These are phyloP conservation scores for Spodoptera picta DNA, from an alignment of 2,888 invertebrate genomes.

Conservation along the genomic window DNA sequence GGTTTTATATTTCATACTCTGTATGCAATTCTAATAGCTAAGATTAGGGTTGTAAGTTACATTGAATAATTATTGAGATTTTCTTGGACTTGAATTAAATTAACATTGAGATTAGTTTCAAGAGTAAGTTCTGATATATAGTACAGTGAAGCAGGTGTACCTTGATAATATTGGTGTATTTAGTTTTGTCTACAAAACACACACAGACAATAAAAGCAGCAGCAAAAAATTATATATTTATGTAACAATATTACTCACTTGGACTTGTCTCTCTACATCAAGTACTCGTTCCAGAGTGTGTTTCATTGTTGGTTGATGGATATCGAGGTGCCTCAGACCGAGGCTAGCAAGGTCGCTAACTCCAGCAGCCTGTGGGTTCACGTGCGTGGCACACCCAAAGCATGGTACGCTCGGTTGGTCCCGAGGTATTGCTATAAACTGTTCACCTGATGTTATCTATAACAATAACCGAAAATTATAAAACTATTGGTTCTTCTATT, in stretches of 20 bases:
- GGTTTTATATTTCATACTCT: no score
- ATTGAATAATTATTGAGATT: no score
- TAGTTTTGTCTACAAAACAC: no score
- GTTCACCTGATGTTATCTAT: constrained; percentile 84
- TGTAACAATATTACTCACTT: constrained; percentile 65
- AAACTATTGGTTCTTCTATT: no score
- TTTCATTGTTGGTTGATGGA: constrained; percentile 71
- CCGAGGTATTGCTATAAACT: constrained; percentile 83
- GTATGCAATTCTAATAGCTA: no score
- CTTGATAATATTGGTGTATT: no score
- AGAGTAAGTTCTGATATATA: no score
- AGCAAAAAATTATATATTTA: not conserved
- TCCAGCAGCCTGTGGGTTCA: constrained; percentile 85
- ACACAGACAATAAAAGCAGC: not conserved
- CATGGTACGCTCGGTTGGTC: constrained; percentile 74
- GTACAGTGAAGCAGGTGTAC: no score
- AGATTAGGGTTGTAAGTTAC: no score
- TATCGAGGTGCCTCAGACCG: constrained; percentile 83
- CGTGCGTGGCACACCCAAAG: constrained; percentile 85
- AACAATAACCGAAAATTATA: constrained; percentile 34
- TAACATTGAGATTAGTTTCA: no score
- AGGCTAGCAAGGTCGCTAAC: constrained; percentile 82
- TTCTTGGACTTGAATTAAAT: no score
- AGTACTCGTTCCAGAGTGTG: constrained; percentile 82
- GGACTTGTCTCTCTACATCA: constrained; percentile 88